Conservation (phyloP, 2,888 invertebrate genomes). For the Apamea anceps region DNA sequence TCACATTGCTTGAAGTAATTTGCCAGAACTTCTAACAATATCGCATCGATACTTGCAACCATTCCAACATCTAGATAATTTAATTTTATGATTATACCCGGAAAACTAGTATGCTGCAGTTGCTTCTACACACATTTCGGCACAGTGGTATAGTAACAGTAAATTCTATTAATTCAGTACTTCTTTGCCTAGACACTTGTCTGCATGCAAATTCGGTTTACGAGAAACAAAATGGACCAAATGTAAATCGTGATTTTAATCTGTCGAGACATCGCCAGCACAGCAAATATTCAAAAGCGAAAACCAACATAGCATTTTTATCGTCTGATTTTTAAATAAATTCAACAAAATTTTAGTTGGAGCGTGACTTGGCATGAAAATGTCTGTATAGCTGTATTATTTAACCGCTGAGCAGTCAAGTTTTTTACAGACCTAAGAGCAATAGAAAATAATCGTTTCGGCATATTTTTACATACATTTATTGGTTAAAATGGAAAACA, state of each 20-base stretch:
- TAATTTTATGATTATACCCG: constrained; percentile 31
- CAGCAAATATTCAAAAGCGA: constrained; percentile 62
- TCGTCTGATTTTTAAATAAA: constrained; percentile 67
- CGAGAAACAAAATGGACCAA: constrained; percentile 51
- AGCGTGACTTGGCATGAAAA: constrained; percentile 68
- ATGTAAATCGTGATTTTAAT: constrained; percentile 62
- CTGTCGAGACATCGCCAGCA: constrained; percentile 51
- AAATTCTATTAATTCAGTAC: constrained; percentile 30
- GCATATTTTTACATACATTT: constrained; percentile 67
- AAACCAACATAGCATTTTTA: constrained; percentile 63
- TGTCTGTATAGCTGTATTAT: constrained; percentile 57
- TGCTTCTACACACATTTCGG: constrained; percentile 12
- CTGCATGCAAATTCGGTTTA: constrained; percentile 26
- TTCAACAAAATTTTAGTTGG: constrained; percentile 66
- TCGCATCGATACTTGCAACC: constrained; percentile 18
- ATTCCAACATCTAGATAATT: constrained; percentile 38
- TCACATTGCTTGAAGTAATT: constrained; percentile 19
- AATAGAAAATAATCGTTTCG: constrained; percentile 62
- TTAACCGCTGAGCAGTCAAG: constrained; percentile 61
- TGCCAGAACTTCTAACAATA: constrained; percentile 15
- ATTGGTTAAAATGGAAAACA: constrained; percentile 62
- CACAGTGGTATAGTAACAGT: constrained; percentile 5
- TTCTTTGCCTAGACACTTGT: constrained; percentile 10
- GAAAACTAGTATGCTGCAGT: constrained; percentile 18
- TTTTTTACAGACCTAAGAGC: constrained; percentile 59